phyloP scores from a whole-genome alignment of 2,113 vertebrate species.

The Muntiacus muntjak region DNA sequence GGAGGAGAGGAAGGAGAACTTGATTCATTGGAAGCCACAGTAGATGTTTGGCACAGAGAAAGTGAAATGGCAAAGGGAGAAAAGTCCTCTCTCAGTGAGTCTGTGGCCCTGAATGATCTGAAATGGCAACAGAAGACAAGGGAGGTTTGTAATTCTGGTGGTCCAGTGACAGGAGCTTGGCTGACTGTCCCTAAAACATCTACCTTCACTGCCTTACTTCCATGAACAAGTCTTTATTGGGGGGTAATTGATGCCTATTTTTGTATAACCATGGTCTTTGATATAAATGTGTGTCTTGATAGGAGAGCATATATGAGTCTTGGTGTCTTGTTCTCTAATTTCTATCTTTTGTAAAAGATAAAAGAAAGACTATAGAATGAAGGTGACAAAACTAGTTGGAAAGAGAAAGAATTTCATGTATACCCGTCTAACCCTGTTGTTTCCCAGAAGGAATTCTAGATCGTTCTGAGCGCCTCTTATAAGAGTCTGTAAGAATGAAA shows the following conservation, averaged over 20 bases:
- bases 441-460: neutral
- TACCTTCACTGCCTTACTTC: slow-evolving; percentile 3
- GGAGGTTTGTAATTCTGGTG: slow-evolving; percentile 40
- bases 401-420: neutral
- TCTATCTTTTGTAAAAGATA: neutral
- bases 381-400: neutral
- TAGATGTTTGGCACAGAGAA: slow-evolving; percentile 27
- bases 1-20: slow-evolving; percentile 61
- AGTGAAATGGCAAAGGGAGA: slow-evolving; percentile 26
- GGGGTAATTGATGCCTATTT: neutral
- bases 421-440: neutral
- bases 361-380: neutral
- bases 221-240: neutral
- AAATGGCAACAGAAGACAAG: slow-evolving; percentile 20
- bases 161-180: neutral
- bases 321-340: neutral
- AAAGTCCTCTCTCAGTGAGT: neutral
- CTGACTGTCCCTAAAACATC: neutral
- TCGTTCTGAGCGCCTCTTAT: neutral
- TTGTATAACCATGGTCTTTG: neutral
- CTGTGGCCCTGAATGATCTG: slow-evolving; percentile 23
- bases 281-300: neutral
- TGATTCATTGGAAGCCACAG: slow-evolving; percentile 37
- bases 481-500: neutral
- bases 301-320: neutral